These are phyloP conservation scores for Halcyon senegalensis DNA, from an alignment of 2,113 vertebrate genomes.

Conservation along the genomic window DNA sequence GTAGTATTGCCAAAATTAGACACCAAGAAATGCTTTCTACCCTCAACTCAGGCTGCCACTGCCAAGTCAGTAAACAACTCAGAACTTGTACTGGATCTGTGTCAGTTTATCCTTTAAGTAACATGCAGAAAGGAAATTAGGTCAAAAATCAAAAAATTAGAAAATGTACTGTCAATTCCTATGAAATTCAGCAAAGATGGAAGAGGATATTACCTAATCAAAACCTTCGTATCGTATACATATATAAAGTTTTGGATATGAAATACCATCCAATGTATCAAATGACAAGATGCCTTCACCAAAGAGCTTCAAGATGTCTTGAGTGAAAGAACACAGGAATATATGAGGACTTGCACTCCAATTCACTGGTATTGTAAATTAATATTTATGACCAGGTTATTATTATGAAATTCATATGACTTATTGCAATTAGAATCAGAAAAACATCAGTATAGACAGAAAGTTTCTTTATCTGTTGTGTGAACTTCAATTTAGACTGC, in stretches of 20 bases:
- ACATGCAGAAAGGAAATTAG: not conserved
- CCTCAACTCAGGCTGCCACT: not conserved
- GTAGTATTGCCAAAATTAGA: not conserved
- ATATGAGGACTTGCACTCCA: not conserved
- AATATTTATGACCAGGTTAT: not conserved
- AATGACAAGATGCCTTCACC: not conserved
- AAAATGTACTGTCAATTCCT: not conserved
- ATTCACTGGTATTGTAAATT: not conserved
- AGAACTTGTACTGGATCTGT: not conserved
- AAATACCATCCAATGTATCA: not conserved
- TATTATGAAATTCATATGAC: not conserved
- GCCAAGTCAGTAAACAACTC: not conserved
- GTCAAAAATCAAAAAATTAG: not conserved
- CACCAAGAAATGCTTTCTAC: not conserved
- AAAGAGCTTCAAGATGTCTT: not conserved
- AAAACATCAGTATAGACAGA: not conserved
- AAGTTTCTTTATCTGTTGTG: not conserved
- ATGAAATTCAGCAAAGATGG: not conserved
- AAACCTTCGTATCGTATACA: not conserved
- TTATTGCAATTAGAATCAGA: not conserved
- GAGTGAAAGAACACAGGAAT: not conserved
- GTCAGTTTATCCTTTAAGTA: not conserved
- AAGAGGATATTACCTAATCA: not conserved
- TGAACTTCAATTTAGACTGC: not conserved
- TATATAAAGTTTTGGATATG: not conserved